Conservation (phyloP, 2,113 vertebrate genomes). For the Macroglossus sobrinus region DNA sequence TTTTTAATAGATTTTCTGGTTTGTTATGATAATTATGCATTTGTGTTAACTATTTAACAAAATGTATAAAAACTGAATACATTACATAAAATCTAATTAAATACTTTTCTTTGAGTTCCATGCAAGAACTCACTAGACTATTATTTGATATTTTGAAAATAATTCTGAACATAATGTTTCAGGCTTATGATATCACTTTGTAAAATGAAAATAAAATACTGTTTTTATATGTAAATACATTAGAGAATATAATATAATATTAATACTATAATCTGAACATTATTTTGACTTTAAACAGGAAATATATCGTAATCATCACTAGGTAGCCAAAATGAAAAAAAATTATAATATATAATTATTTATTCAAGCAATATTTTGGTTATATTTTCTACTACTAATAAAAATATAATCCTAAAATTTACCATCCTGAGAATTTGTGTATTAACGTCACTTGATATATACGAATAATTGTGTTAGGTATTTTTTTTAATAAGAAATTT, state of each 20-base stretch:
- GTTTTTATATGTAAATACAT: not conserved
- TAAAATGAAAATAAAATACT: not conserved
- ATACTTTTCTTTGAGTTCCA: not conserved
- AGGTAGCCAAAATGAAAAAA: not conserved
- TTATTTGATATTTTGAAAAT: not conserved
- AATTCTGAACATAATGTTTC: not conserved
- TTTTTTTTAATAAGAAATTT: not conserved
- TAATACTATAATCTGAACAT: not conserved
- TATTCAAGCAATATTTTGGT: not conserved
- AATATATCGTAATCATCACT: not conserved
- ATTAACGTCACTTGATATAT: not conserved
- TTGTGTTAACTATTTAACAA: not conserved
- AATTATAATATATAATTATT: not conserved
- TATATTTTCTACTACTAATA: not conserved
- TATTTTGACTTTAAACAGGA: not conserved
- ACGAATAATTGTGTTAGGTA: not conserved
- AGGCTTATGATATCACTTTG: not conserved
- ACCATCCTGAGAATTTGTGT: not conserved
- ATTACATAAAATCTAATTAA: not conserved
- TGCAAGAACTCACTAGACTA: not conserved
- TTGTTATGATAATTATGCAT: not conserved
- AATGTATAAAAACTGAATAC: not conserved
- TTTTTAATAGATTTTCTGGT: not conserved
- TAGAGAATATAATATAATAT: not conserved
- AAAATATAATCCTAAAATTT: not conserved